Evolutionary conservation across 2,113 vertebrate genomes (phyloP).

Genomic region (Cyphomyrus discorhynchus): DNA sequence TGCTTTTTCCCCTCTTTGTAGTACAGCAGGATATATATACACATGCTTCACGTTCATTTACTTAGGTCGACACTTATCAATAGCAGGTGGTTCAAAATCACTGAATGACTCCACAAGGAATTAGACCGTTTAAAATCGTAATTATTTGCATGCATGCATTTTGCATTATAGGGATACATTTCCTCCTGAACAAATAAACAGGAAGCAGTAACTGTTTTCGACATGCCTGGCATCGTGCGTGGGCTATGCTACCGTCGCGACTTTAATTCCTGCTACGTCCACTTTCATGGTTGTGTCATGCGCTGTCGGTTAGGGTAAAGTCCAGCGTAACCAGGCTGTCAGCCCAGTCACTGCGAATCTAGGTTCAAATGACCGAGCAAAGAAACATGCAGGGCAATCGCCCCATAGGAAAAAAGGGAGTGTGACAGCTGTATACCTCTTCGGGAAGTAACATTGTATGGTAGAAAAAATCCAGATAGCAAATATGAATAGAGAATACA

Average conservation of each 20-base stretch:
- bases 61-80: not conserved
- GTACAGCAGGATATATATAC: not conserved
- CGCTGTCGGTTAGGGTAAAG: not conserved
- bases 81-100: not conserved
- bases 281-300: slow-evolving; percentile 1
- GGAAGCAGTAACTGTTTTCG: not conserved
- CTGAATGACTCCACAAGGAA: not conserved
- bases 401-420: not conserved
- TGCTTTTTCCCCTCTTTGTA: not conserved
- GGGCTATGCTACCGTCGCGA: not conserved
- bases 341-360: not conserved
- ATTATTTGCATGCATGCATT: not conserved
- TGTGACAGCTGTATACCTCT: not conserved
- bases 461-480: not conserved
- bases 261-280: not conserved
- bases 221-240: not conserved
- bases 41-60: not conserved
- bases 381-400: not conserved
- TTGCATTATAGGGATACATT: not conserved
- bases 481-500: not conserved
- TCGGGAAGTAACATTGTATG: not conserved
- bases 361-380: not conserved
- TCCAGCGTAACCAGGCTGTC: not conserved
- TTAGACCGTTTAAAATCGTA: not conserved
- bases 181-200: not conserved